Conservation (phyloP, 1,140 invertebrate species). For the Temnothorax nylanderi region DNA sequence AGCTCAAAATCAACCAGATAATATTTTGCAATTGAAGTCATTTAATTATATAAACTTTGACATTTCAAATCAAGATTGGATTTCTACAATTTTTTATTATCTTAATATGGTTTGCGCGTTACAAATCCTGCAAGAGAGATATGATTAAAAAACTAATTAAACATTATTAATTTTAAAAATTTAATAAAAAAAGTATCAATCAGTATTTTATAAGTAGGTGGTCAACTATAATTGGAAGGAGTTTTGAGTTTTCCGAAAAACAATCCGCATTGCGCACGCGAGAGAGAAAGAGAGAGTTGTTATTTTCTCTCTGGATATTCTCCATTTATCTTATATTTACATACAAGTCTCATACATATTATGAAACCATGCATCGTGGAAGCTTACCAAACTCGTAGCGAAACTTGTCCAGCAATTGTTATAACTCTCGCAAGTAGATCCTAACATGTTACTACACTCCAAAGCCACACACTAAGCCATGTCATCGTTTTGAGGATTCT, state of each 20-base stretch:
- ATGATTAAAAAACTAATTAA: neutral
- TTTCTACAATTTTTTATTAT: neutral
- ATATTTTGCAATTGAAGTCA: neutral
- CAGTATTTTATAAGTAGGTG: neutral
- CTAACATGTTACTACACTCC: constrained; percentile 6
- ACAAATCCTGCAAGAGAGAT: neutral
- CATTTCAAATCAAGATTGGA: too few relatives aligned
- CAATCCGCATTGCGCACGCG: neutral
- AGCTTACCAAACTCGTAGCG: neutral
- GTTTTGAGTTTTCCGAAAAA: neutral
- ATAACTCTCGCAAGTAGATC: neutral
- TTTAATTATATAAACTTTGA: neutral
- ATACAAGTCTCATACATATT: neutral
- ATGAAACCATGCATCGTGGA: neutral
- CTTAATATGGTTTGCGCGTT: neutral
- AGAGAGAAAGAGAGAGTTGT: neutral
- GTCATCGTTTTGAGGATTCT: neutral
- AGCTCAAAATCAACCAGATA: neutral
- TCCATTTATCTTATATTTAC: neutral
- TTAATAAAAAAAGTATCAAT: neutral
- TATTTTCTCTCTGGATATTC: neutral
- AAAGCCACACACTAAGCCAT: neutral
- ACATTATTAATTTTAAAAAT: too few relatives aligned
- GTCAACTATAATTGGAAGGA: neutral
- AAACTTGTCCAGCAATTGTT: constrained; percentile 31